Evolutionary conservation across 2,797 vertebrate species (phyloP), one percentile per base, ranked within the genome.

Genomic region (Tarsius wallacei): DNA sequence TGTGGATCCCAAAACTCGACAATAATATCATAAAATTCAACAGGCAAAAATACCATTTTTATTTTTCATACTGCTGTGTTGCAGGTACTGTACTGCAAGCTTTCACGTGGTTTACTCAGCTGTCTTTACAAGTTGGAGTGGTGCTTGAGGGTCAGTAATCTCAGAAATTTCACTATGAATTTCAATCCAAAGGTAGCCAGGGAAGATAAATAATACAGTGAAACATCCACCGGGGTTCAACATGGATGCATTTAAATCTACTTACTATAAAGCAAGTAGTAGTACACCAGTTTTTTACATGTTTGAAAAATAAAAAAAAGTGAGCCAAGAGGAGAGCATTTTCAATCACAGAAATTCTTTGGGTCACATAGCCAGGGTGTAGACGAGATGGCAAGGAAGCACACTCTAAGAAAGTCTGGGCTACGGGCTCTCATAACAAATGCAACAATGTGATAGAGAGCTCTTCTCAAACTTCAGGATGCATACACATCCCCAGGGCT

Each of bases 141-240:
- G 36, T 77, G n/a, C 33, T 51, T n/a, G 31, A 53, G 1, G 26
- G 36, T 73, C 59, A 31, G 0, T 42, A 42, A n/a, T 68, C 42
- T 86, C 26, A 74, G 51, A 55, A 92, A 96, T 70, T 66, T 26
- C 49, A 17, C 70, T 86, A 33, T 4, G 14, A 86, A 95, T 68
- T 70, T 64, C 24, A 71, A 63, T 83, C 15, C 59, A 91, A 47
- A 93, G 84, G 49, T 61, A 91, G 49, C 7, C 28, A 66, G 86
- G 64, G 5, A 94, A 7, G 51, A 82, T 26, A 82, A 64, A 61
- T 17, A 64, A 36, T 51, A 74, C 24, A 71, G 15, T 53, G 55
- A 89, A 53, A 33, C 15, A 51, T 76, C 16, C 4, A 66, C 31
- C 47, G 33, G 49, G 2, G 21, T 71, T 63, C 47, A 51, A 61